Conservation (phyloP, 2,888 invertebrate species). For the Ochropleura plecta region DNA sequence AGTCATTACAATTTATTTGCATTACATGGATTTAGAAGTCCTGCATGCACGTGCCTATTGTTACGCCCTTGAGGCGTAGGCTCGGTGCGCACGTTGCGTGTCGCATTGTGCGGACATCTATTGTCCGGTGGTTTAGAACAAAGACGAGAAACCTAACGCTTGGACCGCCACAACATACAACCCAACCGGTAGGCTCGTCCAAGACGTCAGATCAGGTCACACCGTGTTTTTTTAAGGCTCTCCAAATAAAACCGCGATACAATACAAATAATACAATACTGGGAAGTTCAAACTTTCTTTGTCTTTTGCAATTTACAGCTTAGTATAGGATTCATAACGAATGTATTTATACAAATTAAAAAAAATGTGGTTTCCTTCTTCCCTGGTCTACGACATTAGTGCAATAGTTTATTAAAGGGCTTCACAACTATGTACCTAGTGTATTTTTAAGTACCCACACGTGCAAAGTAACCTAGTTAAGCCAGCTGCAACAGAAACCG, state of each 20-base stretch:
- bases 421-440: slow-evolving; percentile 9
- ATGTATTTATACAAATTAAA: not conserved
- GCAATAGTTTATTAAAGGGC: not conserved
- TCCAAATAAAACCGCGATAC: not conserved
- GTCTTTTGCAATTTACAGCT: not conserved
- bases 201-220: slow-evolving; percentile 56
- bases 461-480: slow-evolving; percentile 67
- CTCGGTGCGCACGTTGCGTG: slow-evolving; percentile 78
- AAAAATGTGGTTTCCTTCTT: not conserved
- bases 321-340: not conserved
- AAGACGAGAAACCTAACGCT: slow-evolving; percentile 80
- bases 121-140: slow-evolving; percentile 77
- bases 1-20: slow-evolving; percentile 40
- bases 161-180: slow-evolving; percentile 65
- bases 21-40: slow-evolving; percentile 46
- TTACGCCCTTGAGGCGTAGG: slow-evolving; percentile 77
- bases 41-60: slow-evolving; percentile 73
- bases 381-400: not conserved
- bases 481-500: slow-evolving; percentile 74
- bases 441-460: slow-evolving; percentile 43
- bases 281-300: not conserved
- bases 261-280: not conserved
- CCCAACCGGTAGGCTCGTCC: slow-evolving; percentile 54
- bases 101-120: slow-evolving; percentile 79
- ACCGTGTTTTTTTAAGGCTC: slow-evolving; percentile 6